phyloP scores from a whole-genome alignment of 2,888 invertebrate species.

The Parnassius apollo region DNA sequence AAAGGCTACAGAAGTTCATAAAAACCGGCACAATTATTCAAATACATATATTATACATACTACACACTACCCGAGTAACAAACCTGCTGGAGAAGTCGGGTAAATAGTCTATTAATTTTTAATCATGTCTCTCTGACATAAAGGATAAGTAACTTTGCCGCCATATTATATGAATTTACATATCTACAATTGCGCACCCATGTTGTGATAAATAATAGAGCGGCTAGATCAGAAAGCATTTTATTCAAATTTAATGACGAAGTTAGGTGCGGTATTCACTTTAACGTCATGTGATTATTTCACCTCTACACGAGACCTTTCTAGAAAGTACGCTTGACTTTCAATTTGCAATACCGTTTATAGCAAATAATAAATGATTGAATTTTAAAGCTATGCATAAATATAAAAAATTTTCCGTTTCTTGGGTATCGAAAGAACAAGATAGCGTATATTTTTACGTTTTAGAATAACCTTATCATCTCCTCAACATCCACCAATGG shows the following conservation, averaged over 20 bases:
- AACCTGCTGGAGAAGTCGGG: no score
- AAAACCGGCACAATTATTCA: no score
- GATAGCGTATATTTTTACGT: no score
- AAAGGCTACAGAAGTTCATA: no score
- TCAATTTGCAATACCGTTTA: background rate
- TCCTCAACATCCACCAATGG: no score
- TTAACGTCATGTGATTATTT: constrained; percentile 1
- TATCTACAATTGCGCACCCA: constrained; percentile 42
- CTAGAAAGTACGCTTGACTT: constrained; percentile 13
- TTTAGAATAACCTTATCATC: no score
- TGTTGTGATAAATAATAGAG: constrained; percentile 49
- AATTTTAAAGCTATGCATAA: no score
- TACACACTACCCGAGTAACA: no score
- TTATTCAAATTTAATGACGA: constrained; percentile 31
- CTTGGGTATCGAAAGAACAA: no score
- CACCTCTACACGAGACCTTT: constrained; percentile 7
- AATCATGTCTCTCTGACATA: constrained; percentile 38
- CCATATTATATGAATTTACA: constrained; percentile 44
- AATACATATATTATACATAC: no score
- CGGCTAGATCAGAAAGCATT: constrained; percentile 39
- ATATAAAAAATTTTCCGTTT: no score
- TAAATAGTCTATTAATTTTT: background rate
- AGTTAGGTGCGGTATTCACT: constrained; percentile 14
- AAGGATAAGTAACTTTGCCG: constrained; percentile 43
- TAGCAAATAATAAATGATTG: background rate